Evolutionary conservation across 2,113 vertebrate genomes (phyloP).

Genomic region (Rhizomys pruinosus): DNA sequence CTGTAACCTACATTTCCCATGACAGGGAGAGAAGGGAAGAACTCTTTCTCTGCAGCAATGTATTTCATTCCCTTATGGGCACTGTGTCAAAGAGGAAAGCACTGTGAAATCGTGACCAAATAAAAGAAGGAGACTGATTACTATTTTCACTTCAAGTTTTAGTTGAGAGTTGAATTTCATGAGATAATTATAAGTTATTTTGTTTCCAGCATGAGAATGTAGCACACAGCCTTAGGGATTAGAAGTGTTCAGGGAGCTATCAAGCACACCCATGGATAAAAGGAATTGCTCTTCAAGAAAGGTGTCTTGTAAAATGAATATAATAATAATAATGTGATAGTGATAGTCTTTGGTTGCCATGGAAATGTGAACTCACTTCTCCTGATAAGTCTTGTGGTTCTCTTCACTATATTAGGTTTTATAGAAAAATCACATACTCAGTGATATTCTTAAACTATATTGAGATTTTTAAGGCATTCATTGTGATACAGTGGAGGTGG

Average conservation of each 20-base stretch:
- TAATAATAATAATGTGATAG: constrained; percentile 68
- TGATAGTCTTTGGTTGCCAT: constrained; percentile 72
- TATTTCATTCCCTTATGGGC: not conserved
- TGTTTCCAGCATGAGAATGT: constrained; percentile 47
- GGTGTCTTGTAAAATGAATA: constrained; percentile 55
- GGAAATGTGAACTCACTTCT: constrained; percentile 59
- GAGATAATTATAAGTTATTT: constrained; percentile 61
- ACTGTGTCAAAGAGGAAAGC: not conserved
- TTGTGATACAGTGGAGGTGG: not conserved
- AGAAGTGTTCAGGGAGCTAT: constrained; percentile 53
- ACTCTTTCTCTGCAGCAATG: not conserved
- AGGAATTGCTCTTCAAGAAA: constrained; percentile 56
- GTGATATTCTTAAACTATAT: constrained; percentile 32
- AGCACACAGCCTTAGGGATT: not conserved
- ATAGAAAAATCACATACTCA: constrained; percentile 48
- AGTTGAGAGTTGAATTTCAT: constrained; percentile 58
- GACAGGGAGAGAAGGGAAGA: not conserved
- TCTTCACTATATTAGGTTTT: constrained; percentile 53
- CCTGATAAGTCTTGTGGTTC: constrained; percentile 38
- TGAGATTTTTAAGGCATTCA: constrained; percentile 50
- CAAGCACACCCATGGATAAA: constrained; percentile 50
- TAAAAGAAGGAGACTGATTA: not conserved
- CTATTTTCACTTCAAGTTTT: constrained; percentile 45
- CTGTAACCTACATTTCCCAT: not conserved
- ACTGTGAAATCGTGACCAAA: not conserved